Evolutionary conservation across 2,888 invertebrate species (phyloP).

Genomic region (Brachyptera risi): DNA sequence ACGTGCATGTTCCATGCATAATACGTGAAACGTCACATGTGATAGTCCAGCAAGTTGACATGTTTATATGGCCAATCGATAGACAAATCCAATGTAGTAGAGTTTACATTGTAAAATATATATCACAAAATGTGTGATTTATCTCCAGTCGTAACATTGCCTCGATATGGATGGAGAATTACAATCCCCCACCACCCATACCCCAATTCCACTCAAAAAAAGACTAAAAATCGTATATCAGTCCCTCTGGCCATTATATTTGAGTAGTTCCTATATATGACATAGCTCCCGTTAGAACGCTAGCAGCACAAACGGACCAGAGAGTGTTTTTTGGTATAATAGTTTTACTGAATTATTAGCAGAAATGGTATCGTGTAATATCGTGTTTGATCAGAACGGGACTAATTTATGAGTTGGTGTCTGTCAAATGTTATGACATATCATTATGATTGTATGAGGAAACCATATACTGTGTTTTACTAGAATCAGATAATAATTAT

Average conservation of each 20-base stretch:
- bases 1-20: not conserved
- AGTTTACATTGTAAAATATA: not conserved
- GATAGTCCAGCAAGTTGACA: not conserved
- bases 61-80: not conserved
- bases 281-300: no score
- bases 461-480: no score
- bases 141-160: not conserved
- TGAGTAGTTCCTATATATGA: not conserved
- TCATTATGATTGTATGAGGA: no score
- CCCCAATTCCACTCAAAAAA: not conserved
- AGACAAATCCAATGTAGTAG: not conserved
- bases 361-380: no score
- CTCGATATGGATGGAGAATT: not conserved
- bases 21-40: not conserved
- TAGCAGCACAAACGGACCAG: no score
- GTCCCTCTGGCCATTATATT: not conserved
- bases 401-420: no score
- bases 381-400: no score
- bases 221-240: constrained; percentile 3
- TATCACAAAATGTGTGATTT: not conserved
- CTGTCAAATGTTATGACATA: no score
- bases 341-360: no score
- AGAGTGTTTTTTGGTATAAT: no score
- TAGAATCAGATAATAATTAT: no score
- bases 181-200: not conserved